Percentiles rank a stretch among this genome's conserved stretches.
phyloP scores from a whole-genome alignment of 1,140 invertebrate species.

The Caenorhabditis briggsae region DNA sequence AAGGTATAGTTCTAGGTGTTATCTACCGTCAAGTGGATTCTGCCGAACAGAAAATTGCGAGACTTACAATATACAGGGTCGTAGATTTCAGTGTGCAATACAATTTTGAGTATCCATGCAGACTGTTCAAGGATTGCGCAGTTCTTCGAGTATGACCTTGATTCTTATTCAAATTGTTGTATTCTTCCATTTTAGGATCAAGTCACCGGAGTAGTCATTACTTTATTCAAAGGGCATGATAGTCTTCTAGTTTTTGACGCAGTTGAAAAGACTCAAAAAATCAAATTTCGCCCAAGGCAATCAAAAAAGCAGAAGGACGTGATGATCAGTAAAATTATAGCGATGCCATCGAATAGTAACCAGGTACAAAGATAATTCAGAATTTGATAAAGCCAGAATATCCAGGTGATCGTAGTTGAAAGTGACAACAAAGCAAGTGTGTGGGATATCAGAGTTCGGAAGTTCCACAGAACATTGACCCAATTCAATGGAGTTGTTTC shows the following conservation, averaged over 20 bases:
- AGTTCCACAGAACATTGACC: constrained; percentile 79
- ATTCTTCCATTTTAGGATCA: constrained; percentile 65
- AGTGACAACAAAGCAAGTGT: constrained; percentile 86
- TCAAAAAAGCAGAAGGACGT: constrained; percentile 83
- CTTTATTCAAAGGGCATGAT: constrained; percentile 70
- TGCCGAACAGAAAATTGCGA: constrained; percentile 70
- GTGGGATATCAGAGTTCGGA: constrained; percentile 83
- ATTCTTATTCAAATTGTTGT: neutral
- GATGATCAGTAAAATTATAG: constrained; percentile 83
- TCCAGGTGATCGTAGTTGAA: constrained; percentile 79
- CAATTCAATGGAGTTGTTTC: constrained; percentile 81
- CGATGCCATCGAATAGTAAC: constrained; percentile 83
- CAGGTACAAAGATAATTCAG: constrained; percentile 3
- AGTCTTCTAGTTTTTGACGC: constrained; percentile 68
- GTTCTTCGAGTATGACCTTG: constrained; percentile 59
- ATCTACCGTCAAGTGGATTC: constrained; percentile 71
- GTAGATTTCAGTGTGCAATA: constrained; percentile 66
- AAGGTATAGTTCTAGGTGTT: constrained; percentile 74
- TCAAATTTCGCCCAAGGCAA: constrained; percentile 83
- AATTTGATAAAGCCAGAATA: neutral
- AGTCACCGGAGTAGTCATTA: constrained; percentile 65
- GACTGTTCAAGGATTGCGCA: constrained; percentile 67
- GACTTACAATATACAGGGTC: constrained; percentile 69
- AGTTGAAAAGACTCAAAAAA: constrained; percentile 72
- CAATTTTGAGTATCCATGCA: constrained; percentile 71